These are phyloP conservation scores for Calyptommatus sinebrachiatus DNA, from an alignment of 2,113 vertebrate genomes.

Conservation along the genomic window DNA sequence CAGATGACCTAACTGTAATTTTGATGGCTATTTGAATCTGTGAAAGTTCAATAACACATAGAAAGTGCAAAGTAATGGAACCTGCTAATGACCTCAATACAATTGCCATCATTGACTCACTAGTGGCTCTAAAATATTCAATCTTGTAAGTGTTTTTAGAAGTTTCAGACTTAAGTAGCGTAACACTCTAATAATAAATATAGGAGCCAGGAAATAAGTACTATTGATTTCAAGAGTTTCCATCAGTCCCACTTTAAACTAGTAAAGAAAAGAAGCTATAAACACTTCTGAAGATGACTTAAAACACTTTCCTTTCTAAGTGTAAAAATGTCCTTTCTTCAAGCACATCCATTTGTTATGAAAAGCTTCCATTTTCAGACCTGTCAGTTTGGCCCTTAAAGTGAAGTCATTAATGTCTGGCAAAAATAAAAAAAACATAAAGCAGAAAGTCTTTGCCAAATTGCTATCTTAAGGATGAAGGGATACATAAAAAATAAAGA, in stretches of 20 bases:
- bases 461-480: not conserved
- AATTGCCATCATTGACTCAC: not conserved
- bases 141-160: not conserved
- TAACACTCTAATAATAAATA: not conserved
- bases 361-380: not conserved
- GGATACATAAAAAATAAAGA: not conserved
- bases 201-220: not conserved
- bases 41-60: not conserved
- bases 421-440: not conserved
- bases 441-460: not conserved
- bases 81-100: not conserved
- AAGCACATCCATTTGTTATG: slow-evolving; percentile 21
- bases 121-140: not conserved
- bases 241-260: not conserved
- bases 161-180: not conserved
- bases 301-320: slow-evolving; percentile 9
- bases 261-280: not conserved
- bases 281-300: slow-evolving; percentile 6
- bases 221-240: slow-evolving; percentile 22
- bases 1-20: not conserved
- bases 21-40: not conserved
- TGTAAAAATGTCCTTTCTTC: slow-evolving; percentile 6
- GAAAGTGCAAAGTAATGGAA: not conserved
- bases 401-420: not conserved
- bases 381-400: slow-evolving; percentile 5